These are phyloP conservation scores for Halictus rubicundus DNA, from an alignment of 1,140 invertebrate species.

Conservation along the genomic window DNA sequence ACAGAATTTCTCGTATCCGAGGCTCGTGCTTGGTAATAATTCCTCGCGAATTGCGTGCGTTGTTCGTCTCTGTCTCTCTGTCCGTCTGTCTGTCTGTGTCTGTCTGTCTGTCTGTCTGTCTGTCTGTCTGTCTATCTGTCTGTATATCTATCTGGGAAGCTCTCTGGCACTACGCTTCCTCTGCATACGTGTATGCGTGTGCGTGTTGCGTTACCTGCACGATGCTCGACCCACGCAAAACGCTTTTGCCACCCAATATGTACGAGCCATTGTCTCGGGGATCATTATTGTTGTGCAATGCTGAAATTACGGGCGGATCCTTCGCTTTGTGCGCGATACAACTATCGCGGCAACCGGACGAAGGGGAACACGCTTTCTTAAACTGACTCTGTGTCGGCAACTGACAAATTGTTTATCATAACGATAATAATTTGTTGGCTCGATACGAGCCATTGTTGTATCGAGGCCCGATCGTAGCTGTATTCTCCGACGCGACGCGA, in stretches of 20 bases:
- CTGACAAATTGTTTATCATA: constrained; percentile 39
- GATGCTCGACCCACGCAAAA: constrained; percentile 59
- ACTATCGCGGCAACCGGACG: constrained; percentile 22
- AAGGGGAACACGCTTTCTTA: neutral
- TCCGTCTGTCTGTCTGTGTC: neutral
- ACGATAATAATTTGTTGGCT: constrained; percentile 25
- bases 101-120: neutral
- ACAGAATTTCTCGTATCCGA: constrained; percentile 54
- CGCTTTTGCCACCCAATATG: constrained; percentile 64
- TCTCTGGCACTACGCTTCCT: neutral
- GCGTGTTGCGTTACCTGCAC: constrained; percentile 43
- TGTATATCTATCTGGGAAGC: too few species aligned
- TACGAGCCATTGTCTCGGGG: constrained; percentile 68
- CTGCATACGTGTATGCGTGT: neutral
- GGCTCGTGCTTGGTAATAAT: constrained; percentile 48
- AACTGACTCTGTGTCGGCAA: neutral
- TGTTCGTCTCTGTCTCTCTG: neutral
- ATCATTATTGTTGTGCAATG: constrained; percentile 62
- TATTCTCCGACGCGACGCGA: too few species aligned
- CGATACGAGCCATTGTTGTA: constrained; percentile 22
- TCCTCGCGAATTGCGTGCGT: constrained; percentile 52
- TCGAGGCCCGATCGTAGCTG: too few species aligned
- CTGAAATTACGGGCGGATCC: constrained; percentile 65
- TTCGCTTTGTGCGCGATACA: constrained; percentile 41
- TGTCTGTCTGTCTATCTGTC: neutral